Evolutionary conservation across 2,113 vertebrate genomes (phyloP).

Genomic region (Vidua chalybeata): DNA sequence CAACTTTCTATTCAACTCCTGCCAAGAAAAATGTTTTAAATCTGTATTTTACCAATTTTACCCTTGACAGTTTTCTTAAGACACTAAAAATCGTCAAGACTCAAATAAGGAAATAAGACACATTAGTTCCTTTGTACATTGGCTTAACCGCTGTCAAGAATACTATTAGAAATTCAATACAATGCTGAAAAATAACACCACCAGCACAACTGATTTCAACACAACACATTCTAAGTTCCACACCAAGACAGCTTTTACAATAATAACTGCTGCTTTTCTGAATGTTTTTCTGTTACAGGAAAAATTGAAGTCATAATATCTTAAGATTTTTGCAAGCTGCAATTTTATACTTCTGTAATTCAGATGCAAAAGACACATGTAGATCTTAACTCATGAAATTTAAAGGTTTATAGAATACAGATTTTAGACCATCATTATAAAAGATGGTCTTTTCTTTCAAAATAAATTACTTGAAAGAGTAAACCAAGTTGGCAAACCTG

Average conservation of each 20-base stretch:
- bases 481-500: neutral
- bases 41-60: constrained; percentile 11
- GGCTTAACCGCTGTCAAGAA: constrained; percentile 24
- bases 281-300: neutral
- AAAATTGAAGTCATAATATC: neutral
- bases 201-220: neutral
- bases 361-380: neutral
- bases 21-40: neutral
- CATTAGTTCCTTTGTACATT: neutral
- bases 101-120: constrained; percentile 31
- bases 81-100: constrained; percentile 21
- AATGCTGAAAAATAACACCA: neutral
- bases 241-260: neutral
- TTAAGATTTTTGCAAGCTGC: neutral
- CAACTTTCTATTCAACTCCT: neutral
- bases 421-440: neutral
- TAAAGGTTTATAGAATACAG: neutral
- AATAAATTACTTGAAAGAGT: neutral
- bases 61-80: constrained; percentile 7
- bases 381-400: neutral
- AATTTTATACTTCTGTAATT: neutral
- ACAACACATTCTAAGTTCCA: neutral
- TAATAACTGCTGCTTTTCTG: neutral
- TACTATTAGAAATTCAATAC: neutral
- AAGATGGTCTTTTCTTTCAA: neutral